A percentile compares a stretch with the other conserved stretches of the same genome.
Evolutionary conservation across 1,140 invertebrate species (phyloP).

Genomic region (Drosophila watanabei): DNA sequence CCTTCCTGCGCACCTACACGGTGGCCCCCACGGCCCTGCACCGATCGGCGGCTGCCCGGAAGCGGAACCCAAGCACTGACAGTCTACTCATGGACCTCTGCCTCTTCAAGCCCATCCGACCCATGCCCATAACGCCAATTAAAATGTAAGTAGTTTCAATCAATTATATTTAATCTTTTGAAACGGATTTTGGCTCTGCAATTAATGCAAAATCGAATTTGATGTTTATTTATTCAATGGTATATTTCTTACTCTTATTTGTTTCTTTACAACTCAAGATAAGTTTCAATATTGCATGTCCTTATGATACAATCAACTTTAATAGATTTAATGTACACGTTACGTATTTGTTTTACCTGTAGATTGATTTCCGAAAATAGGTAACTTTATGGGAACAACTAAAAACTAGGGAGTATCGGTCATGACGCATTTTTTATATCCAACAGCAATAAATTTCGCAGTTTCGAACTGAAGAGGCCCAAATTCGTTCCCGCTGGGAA

Average conservation of each 20-base stretch:
- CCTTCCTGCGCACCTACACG: conserved; percentile 59
- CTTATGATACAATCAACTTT: neutral
- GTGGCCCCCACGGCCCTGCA: conserved; percentile 70
- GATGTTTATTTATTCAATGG: too few relatives aligned
- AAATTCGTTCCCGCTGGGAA: conserved; percentile 59
- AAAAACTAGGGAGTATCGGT: neutral
- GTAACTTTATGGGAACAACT: neutral
- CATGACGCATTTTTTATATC: neutral
- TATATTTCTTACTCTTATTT: too few relatives aligned
- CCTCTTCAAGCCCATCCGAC: conserved; percentile 88
- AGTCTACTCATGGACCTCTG: conserved; percentile 88
- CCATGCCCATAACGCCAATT: conserved; percentile 86
- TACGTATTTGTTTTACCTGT: too few relatives aligned
- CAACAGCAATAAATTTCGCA: conserved; percentile 70
- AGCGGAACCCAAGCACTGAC: conserved; percentile 86
- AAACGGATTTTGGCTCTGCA: neutral
- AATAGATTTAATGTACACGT: neutral
- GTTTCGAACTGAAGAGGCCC: conserved; percentile 71
- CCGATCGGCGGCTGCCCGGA: conserved; percentile 68
- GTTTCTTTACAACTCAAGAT: too few relatives aligned
- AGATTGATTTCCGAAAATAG: too few relatives aligned
- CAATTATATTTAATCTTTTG: too few relatives aligned
- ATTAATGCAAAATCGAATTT: neutral
- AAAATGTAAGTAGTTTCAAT: conserved; percentile 66
- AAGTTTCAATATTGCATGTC: neutral